Evolutionary conservation across 2,797 vertebrate species (phyloP).

Genomic region (Acanthurus lineatus): DNA sequence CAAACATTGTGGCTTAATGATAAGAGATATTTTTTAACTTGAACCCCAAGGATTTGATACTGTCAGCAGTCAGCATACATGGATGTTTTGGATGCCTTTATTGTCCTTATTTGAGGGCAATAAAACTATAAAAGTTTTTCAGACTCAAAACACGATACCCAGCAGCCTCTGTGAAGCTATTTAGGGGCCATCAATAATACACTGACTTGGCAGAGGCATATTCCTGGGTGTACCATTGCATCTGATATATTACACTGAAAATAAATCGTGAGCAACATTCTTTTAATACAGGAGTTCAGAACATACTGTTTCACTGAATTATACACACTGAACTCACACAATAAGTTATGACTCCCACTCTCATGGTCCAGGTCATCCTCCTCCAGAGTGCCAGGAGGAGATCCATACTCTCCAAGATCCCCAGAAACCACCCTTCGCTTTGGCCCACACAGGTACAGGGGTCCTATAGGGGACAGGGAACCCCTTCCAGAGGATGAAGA

Average conservation of each 20-base stretch:
- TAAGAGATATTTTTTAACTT: background rate
- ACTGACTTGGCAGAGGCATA: background rate
- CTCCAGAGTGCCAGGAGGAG: conserved; percentile 71
- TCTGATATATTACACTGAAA: background rate
- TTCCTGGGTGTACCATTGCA: background rate
- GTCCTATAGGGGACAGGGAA: conserved; percentile 78
- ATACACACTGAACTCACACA: conserved; percentile 70
- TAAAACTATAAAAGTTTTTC: background rate
- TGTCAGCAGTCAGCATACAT: background rate
- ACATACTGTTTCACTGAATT: background rate
- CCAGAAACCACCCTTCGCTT: conserved; percentile 51
- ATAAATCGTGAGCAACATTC: background rate
- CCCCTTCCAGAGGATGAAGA: conserved; percentile 87
- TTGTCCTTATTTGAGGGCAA: too few species aligned
- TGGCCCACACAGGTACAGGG: conserved; percentile 71
- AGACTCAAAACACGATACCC: background rate
- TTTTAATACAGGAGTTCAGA: background rate
- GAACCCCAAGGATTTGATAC: conserved; percentile 4
- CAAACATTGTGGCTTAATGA: background rate
- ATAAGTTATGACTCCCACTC: conserved; percentile 76
- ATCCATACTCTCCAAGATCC: conserved; percentile 64
- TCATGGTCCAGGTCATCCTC: conserved; percentile 85
- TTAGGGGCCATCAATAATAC: background rate
- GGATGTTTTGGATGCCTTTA: background rate
- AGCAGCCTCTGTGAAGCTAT: background rate